These are phyloP conservation scores for Eurosta solidaginis DNA, from an alignment of 1,140 invertebrate genomes.

Conservation along the genomic window DNA sequence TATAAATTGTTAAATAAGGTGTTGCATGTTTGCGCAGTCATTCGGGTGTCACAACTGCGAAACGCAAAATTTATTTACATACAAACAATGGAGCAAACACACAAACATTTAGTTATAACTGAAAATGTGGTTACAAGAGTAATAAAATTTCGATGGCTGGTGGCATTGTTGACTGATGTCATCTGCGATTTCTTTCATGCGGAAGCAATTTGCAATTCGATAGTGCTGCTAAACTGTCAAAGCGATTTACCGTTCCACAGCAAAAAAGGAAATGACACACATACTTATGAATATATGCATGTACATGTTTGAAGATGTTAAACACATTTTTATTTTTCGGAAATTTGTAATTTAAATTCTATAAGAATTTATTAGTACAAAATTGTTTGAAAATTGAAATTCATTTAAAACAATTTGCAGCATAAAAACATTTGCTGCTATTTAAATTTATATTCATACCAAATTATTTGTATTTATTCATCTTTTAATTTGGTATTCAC, in stretches of 20 bases:
- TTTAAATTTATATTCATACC: no score
- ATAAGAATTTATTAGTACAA: no score
- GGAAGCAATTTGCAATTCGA: conserved; percentile 22
- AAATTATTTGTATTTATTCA: no score
- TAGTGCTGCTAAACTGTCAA: not conserved
- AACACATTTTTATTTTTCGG: not conserved
- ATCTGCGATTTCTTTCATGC: conserved; percentile 18
- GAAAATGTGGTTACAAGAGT: not conserved
- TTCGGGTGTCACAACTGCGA: not conserved
- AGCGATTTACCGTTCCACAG: not conserved
- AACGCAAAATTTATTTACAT: not conserved
- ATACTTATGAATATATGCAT: not conserved
- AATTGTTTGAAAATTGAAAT: no score
- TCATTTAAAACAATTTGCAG: no score
- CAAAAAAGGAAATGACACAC: not conserved
- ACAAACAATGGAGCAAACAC: not conserved
- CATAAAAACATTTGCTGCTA: no score
- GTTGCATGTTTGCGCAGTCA: conserved; percentile 27
- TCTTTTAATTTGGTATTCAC: no score
- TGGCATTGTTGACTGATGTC: conserved; percentile 8
- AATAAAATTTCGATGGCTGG: not conserved
- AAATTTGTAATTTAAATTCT: no score
- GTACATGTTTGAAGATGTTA: not conserved
- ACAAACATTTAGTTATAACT: not conserved
- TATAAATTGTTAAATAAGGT: conserved; percentile 25